Conservation (phyloP, 2,888 invertebrate genomes). For the Mamestra brassicae region DNA sequence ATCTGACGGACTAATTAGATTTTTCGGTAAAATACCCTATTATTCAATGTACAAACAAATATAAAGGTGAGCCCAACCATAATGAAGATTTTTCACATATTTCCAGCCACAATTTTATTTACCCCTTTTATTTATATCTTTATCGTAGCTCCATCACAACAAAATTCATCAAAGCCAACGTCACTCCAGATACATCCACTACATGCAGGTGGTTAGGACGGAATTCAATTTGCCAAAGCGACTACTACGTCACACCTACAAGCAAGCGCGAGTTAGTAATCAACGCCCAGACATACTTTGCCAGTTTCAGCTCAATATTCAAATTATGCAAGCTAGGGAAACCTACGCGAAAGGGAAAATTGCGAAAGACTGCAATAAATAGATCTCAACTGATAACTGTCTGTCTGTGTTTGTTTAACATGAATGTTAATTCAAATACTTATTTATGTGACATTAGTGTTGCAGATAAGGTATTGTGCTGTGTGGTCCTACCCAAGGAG, state of each 20-base stretch:
- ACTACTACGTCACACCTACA: slow-evolving; percentile 52
- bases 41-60: too few species aligned
- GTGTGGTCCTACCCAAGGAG: neutral
- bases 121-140: neutral
- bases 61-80: too few species aligned
- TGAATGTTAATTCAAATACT: slow-evolving; percentile 16
- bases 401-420: slow-evolving; percentile 19
- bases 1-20: too few species aligned
- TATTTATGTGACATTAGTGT: neutral
- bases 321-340: slow-evolving; percentile 51
- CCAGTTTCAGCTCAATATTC: slow-evolving; percentile 42
- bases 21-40: too few species aligned
- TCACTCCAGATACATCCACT: slow-evolving; percentile 15
- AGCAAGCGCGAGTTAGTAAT: slow-evolving; percentile 48
- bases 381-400: slow-evolving; percentile 49
- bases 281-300: slow-evolving; percentile 45
- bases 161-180: slow-evolving; percentile 33
- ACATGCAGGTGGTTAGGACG: slow-evolving; percentile 50
- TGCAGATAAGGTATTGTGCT: slow-evolving; percentile 1
- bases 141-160: neutral
- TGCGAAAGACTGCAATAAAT: slow-evolving; percentile 44
- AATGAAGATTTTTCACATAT: neutral
- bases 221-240: slow-evolving; percentile 62
- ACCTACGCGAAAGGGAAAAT: slow-evolving; percentile 53
- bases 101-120: neutral